Conservation (phyloP, 2,797 vertebrate genomes). For the Acanthis flammea region DNA sequence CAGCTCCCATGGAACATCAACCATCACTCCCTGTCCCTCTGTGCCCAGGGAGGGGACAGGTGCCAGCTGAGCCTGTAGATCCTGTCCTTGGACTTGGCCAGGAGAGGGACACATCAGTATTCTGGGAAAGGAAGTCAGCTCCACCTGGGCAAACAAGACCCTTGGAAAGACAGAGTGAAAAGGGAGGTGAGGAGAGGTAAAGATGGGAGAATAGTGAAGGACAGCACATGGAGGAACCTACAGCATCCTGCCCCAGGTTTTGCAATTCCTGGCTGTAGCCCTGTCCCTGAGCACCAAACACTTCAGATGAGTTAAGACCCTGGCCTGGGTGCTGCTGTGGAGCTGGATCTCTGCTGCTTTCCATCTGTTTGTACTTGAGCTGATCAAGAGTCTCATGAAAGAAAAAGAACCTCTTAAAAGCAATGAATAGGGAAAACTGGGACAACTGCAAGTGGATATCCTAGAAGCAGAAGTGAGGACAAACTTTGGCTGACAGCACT, state of each 20-base stretch:
- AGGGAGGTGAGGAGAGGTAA: not conserved
- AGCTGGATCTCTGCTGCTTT: slow-evolving; percentile 21
- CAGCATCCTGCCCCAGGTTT: slow-evolving; percentile 7
- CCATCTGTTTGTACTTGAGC: slow-evolving; percentile 60
- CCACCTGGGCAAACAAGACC: not conserved
- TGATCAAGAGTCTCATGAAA: slow-evolving; percentile 6
- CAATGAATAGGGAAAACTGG: not conserved
- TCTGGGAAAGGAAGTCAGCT: not conserved
- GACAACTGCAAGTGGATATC: not conserved
- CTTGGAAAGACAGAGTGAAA: not conserved
- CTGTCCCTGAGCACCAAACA: slow-evolving; percentile 8
- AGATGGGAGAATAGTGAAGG: not conserved
- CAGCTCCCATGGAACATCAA: not conserved
- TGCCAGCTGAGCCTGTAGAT: not conserved
- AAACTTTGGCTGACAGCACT: slow-evolving; percentile 28
- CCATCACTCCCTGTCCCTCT: not conserved
- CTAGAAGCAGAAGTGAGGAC: slow-evolving; percentile 9
- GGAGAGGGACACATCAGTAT: not conserved
- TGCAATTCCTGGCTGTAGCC: not conserved
- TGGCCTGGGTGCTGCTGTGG: slow-evolving; percentile 1
- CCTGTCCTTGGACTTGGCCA: not conserved
- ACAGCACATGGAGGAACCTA: not conserved
- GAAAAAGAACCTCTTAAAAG: slow-evolving; percentile 7
- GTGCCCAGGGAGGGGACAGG: not conserved
- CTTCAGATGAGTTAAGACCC: slow-evolving; percentile 28